These are phyloP conservation scores for Sclerodermus sp. DNA, from an alignment of 2,888 invertebrate genomes.

Conservation along the genomic window DNA sequence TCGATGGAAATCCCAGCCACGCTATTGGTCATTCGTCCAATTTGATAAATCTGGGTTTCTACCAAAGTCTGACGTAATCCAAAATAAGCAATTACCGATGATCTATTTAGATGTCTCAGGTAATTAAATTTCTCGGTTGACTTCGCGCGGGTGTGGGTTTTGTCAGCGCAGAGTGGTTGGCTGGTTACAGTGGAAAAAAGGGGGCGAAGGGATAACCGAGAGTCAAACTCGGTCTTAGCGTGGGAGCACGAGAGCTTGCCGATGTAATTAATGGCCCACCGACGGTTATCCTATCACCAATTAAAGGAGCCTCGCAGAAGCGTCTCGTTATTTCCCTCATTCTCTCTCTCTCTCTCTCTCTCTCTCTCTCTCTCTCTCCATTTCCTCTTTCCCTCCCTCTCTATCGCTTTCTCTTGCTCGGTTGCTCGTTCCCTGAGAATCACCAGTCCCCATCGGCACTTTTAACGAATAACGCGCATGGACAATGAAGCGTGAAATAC, in stretches of 20 bases:
- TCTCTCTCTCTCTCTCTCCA: background rate
- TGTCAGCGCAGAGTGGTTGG: background rate
- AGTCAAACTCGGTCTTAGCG: constrained; percentile 4
- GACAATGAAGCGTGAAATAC: constrained; percentile 20
- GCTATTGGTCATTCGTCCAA: too few relatives aligned
- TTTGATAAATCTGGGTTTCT: too few relatives aligned
- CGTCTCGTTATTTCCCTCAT: constrained; percentile 18
- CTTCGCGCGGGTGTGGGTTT: constrained; percentile 2
- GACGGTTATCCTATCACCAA: constrained; percentile 19
- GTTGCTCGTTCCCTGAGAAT: background rate
- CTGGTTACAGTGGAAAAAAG: constrained; percentile 10
- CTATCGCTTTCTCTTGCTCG: too few relatives aligned
- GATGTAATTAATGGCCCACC: constrained; percentile 20
- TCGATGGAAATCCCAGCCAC: too few relatives aligned
- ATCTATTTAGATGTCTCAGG: too few relatives aligned
- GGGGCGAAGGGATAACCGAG: constrained; percentile 4
- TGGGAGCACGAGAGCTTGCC: constrained; percentile 1
- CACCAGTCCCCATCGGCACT: background rate
- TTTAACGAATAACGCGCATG: constrained; percentile 18
- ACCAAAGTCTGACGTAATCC: too few relatives aligned
- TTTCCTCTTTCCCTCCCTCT: background rate
- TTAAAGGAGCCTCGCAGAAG: constrained; percentile 13
- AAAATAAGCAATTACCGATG: too few relatives aligned
- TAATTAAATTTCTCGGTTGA: too few relatives aligned
- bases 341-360: too few relatives aligned